Base-by-base conservation (phyloP, 2,888 invertebrate species). In the Drymonia ruficornis region DNA sequence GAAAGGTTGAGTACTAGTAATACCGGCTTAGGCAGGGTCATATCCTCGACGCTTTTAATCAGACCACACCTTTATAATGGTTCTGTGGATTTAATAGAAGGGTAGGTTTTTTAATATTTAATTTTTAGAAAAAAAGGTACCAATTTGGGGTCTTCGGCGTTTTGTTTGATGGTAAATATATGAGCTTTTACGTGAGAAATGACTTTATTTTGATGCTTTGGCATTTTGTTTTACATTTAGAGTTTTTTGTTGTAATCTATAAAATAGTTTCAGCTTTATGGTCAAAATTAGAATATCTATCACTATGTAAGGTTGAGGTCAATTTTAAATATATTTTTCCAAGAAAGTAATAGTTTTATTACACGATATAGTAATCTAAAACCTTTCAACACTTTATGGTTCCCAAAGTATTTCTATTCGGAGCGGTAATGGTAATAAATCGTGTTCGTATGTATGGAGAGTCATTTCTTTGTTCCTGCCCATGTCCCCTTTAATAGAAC, bases 161-260 rank as follows among this genome's bases (percentile, higher is more conserved):
- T 72, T 69, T 76, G 67, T 78, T 78, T 76, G 72, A 70, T 72
- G 72, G 68, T 72, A 74, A 74, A 75, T 71, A 74, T 71, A 68
- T 69, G 64, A 65, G 52, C 23, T 46, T 40, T 62, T 70, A 29
- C 28, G 29, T 57, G 49, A 53, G 44, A 50, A 59, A 61, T 61
- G 48, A 34, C 49, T 60, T 61, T 55, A 59, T 70, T 49, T 51
- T 34, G 8, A 31, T 31, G 13, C 31, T 6, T 43, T 18, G 16
- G 28, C 18, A 29, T 49, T 34, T 53, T n/a, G 9, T 31, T 31
- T 9, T 31, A 31, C 9, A 11, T 31, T 7, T 8, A 8, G 7
- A 28, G 28, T 28, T 7, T 2, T 2, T 5, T 28, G n/a, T n/a
- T n/a, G n/a, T n/a, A n/a, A n/a, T n/a, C n/a, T n/a, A n/a, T n/a